Conservation (phyloP, 2,888 invertebrate genomes). For the Rhabditoides inermis region DNA sequence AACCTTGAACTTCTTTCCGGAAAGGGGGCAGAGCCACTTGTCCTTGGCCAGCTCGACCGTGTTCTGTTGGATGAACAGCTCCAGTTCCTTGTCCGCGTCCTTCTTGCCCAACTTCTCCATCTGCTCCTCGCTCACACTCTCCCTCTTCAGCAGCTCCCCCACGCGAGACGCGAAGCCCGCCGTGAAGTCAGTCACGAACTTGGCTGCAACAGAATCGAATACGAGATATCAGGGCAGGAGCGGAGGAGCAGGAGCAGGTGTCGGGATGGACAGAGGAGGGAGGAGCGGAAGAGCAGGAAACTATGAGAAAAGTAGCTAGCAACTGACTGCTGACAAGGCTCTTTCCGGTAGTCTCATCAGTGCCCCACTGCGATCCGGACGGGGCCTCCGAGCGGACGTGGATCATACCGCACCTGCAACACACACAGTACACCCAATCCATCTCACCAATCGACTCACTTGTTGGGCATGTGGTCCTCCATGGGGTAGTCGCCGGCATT, state of each 20-base stretch:
- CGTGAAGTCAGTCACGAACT: conserved; percentile 55
- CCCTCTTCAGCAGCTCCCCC: conserved; percentile 71
- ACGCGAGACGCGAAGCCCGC: conserved; percentile 79
- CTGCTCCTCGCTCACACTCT: conserved; percentile 67
- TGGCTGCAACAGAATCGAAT: too few relatives aligned
- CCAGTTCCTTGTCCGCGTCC: conserved; percentile 71
- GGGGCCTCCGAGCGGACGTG: conserved; percentile 86
- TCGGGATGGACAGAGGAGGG: too few relatives aligned
- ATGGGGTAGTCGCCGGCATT: conserved; percentile 97
- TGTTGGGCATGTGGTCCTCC: conserved; percentile 98
- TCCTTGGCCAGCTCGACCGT: conserved; percentile 93
- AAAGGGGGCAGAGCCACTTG: conserved; percentile 95
- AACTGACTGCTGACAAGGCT: too few relatives aligned
- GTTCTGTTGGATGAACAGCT: conserved; percentile 88
- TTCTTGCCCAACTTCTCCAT: conserved; percentile 76
- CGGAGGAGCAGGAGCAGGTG: too few relatives aligned
- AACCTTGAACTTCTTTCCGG: conserved; percentile 90
- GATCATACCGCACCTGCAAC: conserved; percentile 75
- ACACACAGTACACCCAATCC: not conserved
- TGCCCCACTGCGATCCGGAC: conserved; percentile 62
- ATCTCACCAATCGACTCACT: conserved; percentile 23
- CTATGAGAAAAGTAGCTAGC: too few relatives aligned
- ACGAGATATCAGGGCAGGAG: too few relatives aligned
- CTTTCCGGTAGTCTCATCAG: too few relatives aligned
- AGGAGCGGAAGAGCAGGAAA: too few relatives aligned